Percentiles rank a stretch among this genome's conserved stretches.
These are phyloP conservation scores for Gerris buenoi DNA, from an alignment of 1,140 invertebrate genomes.

Conservation along the genomic window DNA sequence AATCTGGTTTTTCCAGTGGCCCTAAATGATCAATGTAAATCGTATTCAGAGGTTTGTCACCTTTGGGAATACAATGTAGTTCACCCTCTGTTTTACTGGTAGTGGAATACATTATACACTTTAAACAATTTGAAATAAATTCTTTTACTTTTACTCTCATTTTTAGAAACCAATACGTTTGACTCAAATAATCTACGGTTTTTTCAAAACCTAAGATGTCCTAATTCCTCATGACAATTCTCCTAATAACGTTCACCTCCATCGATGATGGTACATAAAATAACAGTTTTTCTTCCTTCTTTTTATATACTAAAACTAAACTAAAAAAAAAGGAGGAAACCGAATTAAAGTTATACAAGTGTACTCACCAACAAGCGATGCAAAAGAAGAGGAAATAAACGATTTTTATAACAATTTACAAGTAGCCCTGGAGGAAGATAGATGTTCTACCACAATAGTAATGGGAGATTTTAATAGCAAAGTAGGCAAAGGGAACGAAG, in stretches of 20 bases:
- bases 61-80: neutral
- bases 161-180: slow-evolving; percentile 18
- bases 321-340: too few relatives aligned
- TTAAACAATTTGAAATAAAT: slow-evolving; percentile 19
- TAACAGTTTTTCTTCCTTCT: neutral
- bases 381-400: too few relatives aligned
- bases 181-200: neutral
- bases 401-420: too few relatives aligned
- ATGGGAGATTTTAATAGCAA: too few relatives aligned
- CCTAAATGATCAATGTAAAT: neutral
- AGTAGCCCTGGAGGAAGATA: too few relatives aligned
- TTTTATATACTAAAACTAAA: neutral
- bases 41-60: neutral
- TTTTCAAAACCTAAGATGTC: neutral
- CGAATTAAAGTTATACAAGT: too few relatives aligned
- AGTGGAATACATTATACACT: slow-evolving; percentile 19
- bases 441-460: too few relatives aligned
- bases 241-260: neutral
- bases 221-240: neutral
- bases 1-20: slow-evolving; percentile 6
- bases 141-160: slow-evolving; percentile 14
- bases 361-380: too few relatives aligned
- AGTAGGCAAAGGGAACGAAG: too few relatives aligned
- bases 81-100: slow-evolving; percentile 11
- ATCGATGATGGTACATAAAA: neutral